These are phyloP conservation scores for Trichacis sp. DNA, from an alignment of 2,888 invertebrate species.

Conservation along the genomic window DNA sequence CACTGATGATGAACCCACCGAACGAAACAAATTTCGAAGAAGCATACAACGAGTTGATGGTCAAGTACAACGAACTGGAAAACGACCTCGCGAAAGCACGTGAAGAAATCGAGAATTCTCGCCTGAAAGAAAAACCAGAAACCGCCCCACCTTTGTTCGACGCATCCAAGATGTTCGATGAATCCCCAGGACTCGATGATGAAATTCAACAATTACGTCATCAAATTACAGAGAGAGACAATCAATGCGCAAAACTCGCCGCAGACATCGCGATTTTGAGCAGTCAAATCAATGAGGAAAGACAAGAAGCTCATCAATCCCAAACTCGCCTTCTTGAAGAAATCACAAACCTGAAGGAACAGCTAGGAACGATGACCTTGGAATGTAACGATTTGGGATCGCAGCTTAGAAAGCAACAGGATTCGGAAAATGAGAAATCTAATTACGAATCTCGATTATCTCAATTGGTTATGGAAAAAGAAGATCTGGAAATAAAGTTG, in stretches of 20 bases:
- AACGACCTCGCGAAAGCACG: constrained; percentile 69
- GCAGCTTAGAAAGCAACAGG: constrained; percentile 28
- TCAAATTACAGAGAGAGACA: constrained; percentile 46
- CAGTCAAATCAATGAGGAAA: constrained; percentile 34
- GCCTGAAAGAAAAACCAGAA: constrained; percentile 53
- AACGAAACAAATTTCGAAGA: constrained; percentile 71
- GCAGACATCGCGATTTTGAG: constrained; percentile 29
- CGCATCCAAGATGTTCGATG: constrained; percentile 56
- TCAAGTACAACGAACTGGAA: constrained; percentile 74
- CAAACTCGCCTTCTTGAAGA: constrained; percentile 33
- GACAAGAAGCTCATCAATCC: constrained; percentile 29
- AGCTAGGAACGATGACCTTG: constrained; percentile 31
- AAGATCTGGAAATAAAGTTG: constrained; percentile 23
- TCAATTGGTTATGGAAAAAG: constrained; percentile 19
- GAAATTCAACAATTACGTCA: constrained; percentile 41
- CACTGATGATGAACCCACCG: constrained; percentile 69
- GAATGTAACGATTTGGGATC: constrained; percentile 35
- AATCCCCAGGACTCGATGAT: constrained; percentile 15
- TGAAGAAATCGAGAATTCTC: too few species aligned
- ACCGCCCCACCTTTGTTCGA: constrained; percentile 53
- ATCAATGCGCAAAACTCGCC: constrained; percentile 36
- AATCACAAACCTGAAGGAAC: constrained; percentile 29
- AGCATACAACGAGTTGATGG: constrained; percentile 75
- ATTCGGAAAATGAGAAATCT: constrained; percentile 23
- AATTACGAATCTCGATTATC: constrained; percentile 29